Base-by-base conservation (phyloP, 1,140 invertebrate species). In the Andricus grossulariae region DNA sequence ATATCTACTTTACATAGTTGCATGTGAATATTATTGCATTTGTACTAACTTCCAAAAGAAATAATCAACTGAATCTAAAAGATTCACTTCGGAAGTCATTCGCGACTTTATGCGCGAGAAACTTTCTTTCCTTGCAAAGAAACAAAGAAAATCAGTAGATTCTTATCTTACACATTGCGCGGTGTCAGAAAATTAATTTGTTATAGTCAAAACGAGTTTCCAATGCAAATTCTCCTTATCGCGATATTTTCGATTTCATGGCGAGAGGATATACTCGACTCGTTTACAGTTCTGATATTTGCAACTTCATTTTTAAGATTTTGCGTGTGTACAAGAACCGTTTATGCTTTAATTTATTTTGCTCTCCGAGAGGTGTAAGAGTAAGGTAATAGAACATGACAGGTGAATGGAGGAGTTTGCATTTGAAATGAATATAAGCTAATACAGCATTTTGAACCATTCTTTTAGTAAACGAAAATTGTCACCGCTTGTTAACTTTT, bases 371-470 rank as follows among this genome's bases (percentile, higher is more conserved):
- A 74, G 45, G 57, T 74, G 32, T 32, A n/a, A 39, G 73, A 60
- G 73, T 74, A 57, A 74, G n/a, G 57, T 66, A 66, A 66, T 66
- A 66, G 57, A 66, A 66, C 57, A 66, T 66, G 57, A 66, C 57
- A 66, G 21, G 25, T 66, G 25, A 66, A 66, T 66, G 57, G 25
- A 60, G 19, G 10, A 66, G 57, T 66, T 66, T 66, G 10, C 21
- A 60, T 60, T 60, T 25, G 25, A 7, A 54, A 54, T 54, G 51
- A 32, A 32, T 32, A 32, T 32, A 32, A 32, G 25, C 25, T 32
- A 32, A 32, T 32, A 32, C 25, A 32, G 5, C 25, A 32, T 32
- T 32, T 32, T 32, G 25, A 32, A 32, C 2, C 25, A 32, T 32
- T 32, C 25, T 32, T 32, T 32, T 32, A 32, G 2, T 32, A 5